A percentile compares a stretch with the other conserved stretches of the same genome.
Conservation (phyloP, 2,888 invertebrate genomes). For the Diaperis boleti region DNA sequence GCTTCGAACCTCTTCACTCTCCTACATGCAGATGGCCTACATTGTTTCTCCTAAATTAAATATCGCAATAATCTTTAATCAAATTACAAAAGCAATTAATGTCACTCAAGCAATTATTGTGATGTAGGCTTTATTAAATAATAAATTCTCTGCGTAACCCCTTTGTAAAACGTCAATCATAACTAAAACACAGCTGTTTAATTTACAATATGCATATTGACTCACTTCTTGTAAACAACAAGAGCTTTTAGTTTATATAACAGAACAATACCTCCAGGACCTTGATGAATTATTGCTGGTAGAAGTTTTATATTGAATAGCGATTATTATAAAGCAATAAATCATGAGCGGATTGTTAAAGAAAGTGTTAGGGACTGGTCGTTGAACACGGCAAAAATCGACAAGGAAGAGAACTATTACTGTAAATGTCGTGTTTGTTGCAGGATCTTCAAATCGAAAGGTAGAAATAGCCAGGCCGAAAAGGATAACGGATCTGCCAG, state of each 20-base stretch:
- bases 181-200: slow-evolving; percentile 34
- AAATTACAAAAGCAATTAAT: slow-evolving; percentile 35
- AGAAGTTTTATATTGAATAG: slow-evolving; percentile 22
- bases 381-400: slow-evolving; percentile 14
- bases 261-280: slow-evolving; percentile 9
- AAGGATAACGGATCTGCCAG: slow-evolving; percentile 75
- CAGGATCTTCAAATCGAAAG: slow-evolving; percentile 66
- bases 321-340: slow-evolving; percentile 24
- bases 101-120: slow-evolving; percentile 14
- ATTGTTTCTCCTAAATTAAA: slow-evolving; percentile 18
- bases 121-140: slow-evolving; percentile 22
- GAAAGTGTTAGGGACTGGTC: slow-evolving; percentile 16
- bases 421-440: slow-evolving; percentile 47
- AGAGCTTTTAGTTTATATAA: slow-evolving; percentile 6
- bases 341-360: slow-evolving; percentile 25
- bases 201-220: slow-evolving; percentile 30
- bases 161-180: slow-evolving; percentile 29
- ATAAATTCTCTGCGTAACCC: slow-evolving; percentile 20
- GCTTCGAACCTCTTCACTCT: not conserved
- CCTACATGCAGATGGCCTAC: not conserved
- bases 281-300: slow-evolving; percentile 21
- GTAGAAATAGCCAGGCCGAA: slow-evolving; percentile 71
- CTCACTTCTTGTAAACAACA: slow-evolving; percentile 17
- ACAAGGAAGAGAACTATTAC: slow-evolving; percentile 21
- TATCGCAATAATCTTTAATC: slow-evolving; percentile 24